phyloP scores from a whole-genome alignment of 2,888 invertebrate species.

The Drosophila merina region DNA sequence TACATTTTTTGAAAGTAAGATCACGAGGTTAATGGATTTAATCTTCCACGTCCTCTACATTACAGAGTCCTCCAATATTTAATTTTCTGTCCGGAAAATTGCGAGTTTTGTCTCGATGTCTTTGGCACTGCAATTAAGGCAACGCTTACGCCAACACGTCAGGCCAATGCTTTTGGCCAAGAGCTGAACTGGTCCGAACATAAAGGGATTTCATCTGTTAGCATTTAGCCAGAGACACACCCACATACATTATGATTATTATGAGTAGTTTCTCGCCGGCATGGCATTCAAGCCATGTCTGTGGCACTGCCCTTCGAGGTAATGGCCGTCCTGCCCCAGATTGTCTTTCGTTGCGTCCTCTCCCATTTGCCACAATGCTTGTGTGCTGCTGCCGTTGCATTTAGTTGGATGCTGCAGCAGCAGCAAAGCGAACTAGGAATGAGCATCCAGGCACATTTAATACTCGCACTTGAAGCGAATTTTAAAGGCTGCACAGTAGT shows the following conservation, averaged over 20 bases:
- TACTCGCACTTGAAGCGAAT: slow-evolving; percentile 55
- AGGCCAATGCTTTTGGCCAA: slow-evolving; percentile 25
- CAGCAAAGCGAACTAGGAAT: slow-evolving; percentile 14
- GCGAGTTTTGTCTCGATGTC: slow-evolving; percentile 17
- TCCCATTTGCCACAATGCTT: not conserved
- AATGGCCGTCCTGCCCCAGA: slow-evolving; percentile 28
- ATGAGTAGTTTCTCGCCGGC: slow-evolving; percentile 48
- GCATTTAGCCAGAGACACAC: slow-evolving; percentile 16
- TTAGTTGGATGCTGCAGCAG: slow-evolving; percentile 15
- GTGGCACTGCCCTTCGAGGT: slow-evolving; percentile 39
- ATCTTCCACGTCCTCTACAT: not conserved
- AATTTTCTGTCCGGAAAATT: slow-evolving; percentile 19
- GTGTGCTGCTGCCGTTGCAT: slow-evolving; percentile 21
- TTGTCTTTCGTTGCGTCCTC: slow-evolving; percentile 8
- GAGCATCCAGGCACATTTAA: slow-evolving; percentile 60
- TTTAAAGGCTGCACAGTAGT: slow-evolving; percentile 51
- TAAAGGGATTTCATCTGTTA: slow-evolving; percentile 42
- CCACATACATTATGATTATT: slow-evolving; percentile 61
- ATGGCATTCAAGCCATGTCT: slow-evolving; percentile 58
- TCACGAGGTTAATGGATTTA: not conserved
- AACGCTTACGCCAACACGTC: slow-evolving; percentile 9
- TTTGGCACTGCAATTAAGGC: slow-evolving; percentile 52
- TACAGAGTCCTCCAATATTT: slow-evolving; percentile 7
- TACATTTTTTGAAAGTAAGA: slow-evolving; percentile 14
- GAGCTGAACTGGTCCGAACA: slow-evolving; percentile 21